Percentiles rank a stretch among this genome's conserved stretches.
Evolutionary conservation across 1,140 invertebrate species (phyloP).

Genomic region (Papilio polyxenes): DNA sequence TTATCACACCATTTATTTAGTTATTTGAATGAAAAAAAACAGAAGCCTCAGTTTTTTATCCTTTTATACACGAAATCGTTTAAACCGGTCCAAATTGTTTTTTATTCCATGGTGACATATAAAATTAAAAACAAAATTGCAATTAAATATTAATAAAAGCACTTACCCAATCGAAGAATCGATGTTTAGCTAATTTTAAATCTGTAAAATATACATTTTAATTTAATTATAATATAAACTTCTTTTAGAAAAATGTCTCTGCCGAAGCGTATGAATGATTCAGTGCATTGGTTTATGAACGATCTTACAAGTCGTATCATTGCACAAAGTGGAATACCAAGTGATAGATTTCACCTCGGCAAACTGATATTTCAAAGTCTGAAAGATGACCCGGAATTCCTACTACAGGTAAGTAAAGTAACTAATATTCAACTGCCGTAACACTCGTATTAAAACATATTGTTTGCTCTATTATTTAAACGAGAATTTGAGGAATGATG

Average conservation of each 20-base stretch:
- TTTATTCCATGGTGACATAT: neutral
- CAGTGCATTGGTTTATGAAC: constrained; percentile 55
- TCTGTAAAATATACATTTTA: no score
- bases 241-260: constrained; percentile 43
- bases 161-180: no score
- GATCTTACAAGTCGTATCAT: constrained; percentile 54
- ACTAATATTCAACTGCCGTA: neutral
- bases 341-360: constrained; percentile 62
- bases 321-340: constrained; percentile 53
- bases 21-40: no score
- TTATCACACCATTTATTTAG: no score
- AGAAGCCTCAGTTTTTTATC: no score
- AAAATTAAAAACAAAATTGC: neutral
- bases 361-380: constrained; percentile 62
- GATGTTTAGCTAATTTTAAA: no score
- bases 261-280: constrained; percentile 46
- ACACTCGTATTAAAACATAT: no score
- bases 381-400: constrained; percentile 55
- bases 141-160: no score
- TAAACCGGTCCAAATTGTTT: no score
- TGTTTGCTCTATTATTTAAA: no score
- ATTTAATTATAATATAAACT: neutral
- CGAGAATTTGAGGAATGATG: no score
- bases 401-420: constrained; percentile 53
- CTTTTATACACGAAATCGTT: no score